phyloP scores from a whole-genome alignment of 2,797 vertebrate species.

The Huso huso region DNA sequence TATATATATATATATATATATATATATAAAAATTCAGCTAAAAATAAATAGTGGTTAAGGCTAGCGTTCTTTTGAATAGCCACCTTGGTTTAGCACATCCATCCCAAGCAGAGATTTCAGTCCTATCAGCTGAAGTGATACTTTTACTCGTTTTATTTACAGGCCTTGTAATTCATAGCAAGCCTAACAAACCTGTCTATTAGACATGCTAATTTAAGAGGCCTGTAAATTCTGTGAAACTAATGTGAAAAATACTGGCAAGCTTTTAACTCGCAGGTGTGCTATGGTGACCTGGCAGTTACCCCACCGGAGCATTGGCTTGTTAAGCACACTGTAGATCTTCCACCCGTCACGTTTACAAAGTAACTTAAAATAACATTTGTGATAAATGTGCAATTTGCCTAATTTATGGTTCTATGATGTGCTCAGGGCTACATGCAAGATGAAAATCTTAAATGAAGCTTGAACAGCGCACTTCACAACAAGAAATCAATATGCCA shows the following conservation, averaged over 20 bases:
- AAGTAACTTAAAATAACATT: slow-evolving; percentile 94
- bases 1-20: no score
- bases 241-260: slow-evolving; percentile 30
- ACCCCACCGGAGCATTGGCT: slow-evolving; percentile 55
- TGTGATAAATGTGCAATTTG: slow-evolving; percentile 98
- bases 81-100: no score
- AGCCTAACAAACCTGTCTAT: slow-evolving; percentile 32
- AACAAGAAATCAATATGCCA: slow-evolving; percentile 98
- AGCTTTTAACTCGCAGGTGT: slow-evolving; percentile 61
- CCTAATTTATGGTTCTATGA: slow-evolving; percentile 89
- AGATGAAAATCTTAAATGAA: slow-evolving; percentile 98
- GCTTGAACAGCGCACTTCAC: slow-evolving; percentile 92
- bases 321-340: slow-evolving; percentile 60
- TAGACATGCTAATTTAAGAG: slow-evolving; percentile 40
- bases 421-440: slow-evolving; percentile 81
- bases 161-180: slow-evolving; percentile 33
- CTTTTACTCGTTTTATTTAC: slow-evolving; percentile 35
- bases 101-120: no score
- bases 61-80: no score
- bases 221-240: slow-evolving; percentile 32
- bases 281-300: slow-evolving; percentile 60
- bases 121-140: slow-evolving; percentile 18
- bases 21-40: no score
- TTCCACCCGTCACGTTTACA: slow-evolving; percentile 67
- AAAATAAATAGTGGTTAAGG: no score